Conservation (phyloP, 1,140 invertebrate species). For the Pseudomyrmex concolor region DNA sequence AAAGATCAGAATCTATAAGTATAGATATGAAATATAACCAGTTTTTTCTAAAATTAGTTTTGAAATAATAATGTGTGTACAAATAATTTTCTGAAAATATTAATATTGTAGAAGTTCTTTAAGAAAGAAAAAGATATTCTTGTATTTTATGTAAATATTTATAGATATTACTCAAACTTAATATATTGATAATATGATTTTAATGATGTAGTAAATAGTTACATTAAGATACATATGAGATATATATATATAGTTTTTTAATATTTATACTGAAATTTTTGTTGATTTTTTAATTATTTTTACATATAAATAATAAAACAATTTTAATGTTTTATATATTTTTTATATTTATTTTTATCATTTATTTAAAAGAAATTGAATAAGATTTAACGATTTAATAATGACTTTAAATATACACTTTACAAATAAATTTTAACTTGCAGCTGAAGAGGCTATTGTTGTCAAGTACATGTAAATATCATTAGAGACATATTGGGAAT, state of each 20-base stretch:
- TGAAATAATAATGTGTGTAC: constrained; percentile 8
- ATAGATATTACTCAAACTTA: not conserved
- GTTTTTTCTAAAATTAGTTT: constrained; percentile 9
- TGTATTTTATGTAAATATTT: not conserved
- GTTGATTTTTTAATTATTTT: not conserved
- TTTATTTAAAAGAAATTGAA: no score
- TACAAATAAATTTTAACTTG: no score
- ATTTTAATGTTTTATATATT: no score
- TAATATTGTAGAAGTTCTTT: not conserved
- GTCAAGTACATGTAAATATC: no score
- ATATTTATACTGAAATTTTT: not conserved
- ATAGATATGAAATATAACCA: not conserved
- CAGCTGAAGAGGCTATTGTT: no score
- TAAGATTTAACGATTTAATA: no score
- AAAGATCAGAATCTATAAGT: no score
- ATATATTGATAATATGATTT: not conserved
- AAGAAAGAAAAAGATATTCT: not conserved
- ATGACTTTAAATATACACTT: no score
- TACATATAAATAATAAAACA: no score
- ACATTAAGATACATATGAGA: not conserved
- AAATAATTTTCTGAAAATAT: not conserved
- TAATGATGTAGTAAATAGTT: not conserved
- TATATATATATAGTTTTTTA: not conserved
- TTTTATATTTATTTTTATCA: no score
- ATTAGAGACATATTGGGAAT: no score